These are phyloP conservation scores for Metopolophium dirhodum DNA, from an alignment of 1,140 invertebrate species.

Conservation along the genomic window DNA sequence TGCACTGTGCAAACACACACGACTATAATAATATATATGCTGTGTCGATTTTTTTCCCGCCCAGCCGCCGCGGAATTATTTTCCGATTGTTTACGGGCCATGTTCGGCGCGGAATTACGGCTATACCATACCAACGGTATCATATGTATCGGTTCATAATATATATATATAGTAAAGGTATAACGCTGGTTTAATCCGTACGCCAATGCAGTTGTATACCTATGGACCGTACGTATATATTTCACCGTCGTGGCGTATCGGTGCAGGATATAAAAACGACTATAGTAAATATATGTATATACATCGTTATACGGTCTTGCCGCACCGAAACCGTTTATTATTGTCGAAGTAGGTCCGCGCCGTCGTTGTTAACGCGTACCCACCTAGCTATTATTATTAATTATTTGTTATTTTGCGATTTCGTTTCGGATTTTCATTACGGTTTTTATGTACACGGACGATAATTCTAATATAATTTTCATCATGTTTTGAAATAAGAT, in stretches of 20 bases:
- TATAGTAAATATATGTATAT: not conserved
- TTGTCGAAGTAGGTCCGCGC: not conserved
- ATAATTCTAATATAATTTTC: not conserved
- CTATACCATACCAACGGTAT: not conserved
- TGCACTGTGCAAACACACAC: constrained; percentile 5
- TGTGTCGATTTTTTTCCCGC: constrained; percentile 18
- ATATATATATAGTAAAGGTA: not conserved
- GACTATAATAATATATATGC: not conserved
- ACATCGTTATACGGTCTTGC: not conserved
- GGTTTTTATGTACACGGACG: not conserved
- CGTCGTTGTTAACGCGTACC: not conserved
- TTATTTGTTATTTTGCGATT: not conserved
- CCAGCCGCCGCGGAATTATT: constrained; percentile 4
- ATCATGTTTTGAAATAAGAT: not conserved
- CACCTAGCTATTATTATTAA: not conserved
- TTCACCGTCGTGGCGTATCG: not conserved
- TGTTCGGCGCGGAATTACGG: not conserved
- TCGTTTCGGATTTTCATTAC: not conserved
- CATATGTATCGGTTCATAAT: not conserved
- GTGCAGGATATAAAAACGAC: not conserved
- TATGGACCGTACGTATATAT: not conserved
- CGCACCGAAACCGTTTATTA: not conserved
- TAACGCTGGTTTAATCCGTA: not conserved
- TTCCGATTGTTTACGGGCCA: constrained; percentile 6
- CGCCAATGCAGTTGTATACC: not conserved